Evolutionary conservation across 2,888 invertebrate species (phyloP), one percentile per base, ranked within the genome.

Genomic region (Cephus rjabovi): DNA sequence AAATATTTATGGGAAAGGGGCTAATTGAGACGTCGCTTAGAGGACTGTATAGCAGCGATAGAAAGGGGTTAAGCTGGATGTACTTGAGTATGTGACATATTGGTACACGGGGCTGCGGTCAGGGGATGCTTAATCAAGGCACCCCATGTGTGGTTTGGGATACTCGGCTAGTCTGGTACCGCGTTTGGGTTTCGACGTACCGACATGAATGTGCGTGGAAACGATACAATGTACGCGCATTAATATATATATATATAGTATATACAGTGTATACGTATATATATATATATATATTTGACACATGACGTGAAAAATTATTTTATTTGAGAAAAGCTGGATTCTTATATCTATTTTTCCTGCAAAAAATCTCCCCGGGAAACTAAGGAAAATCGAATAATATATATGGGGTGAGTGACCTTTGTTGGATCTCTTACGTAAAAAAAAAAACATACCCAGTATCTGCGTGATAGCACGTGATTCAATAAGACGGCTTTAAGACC

Each of bases 101-200:
- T 80, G 82, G 83, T 83, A 86, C 84, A 86, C 81, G 81, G 77
- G 56, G 75, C 81, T 79, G 84, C 75, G 86, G 84, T 86, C 79
- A 81, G 75, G 81, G 82, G 84, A 83, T 82, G 83, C 84, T 87
- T 84, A 83, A 87, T 87, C 86, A 84, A 85, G 81, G 79, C 75
- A 75, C 82, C 78, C 78, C 81, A 79, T 78, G 56, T 56, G 56
- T 56, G 56, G 56, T 56, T 56, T 23, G 23, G 56, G 56, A 56
- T 23, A 56, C 23, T 56, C 56, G 56, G 23, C 56, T 56, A 56
- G 56, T 56, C 56, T 9, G 23, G 56, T 23, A 23, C 23, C 56
- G 9, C 56, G 56, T 56, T 56, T 56, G 56, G 56, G 23, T 23
- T 56, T 56, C 56, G 56, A 56, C 56, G 23, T 56, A 56, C 23